A percentile compares a stretch with the other conserved stretches of the same genome.
phyloP scores from a whole-genome alignment of 1,140 invertebrate species.

The Rhynchophorus ferrugineus region DNA sequence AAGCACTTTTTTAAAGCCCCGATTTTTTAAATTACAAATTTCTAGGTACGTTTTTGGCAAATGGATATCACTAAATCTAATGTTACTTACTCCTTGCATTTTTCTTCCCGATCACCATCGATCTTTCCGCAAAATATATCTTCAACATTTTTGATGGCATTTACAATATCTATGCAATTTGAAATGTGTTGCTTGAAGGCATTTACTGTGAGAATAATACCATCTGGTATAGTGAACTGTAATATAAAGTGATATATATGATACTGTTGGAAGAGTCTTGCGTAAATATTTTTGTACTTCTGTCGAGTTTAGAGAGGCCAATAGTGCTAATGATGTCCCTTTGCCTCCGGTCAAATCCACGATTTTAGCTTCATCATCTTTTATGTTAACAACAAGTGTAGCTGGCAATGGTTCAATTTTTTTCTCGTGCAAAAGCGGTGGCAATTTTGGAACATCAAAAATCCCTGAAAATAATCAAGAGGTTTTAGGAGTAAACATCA shows the following conservation, averaged over 20 bases:
- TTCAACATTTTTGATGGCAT: constrained; percentile 27
- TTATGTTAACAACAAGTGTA: constrained; percentile 21
- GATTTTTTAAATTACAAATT: too few relatives aligned
- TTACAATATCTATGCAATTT: constrained; percentile 27
- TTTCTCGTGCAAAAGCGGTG: constrained; percentile 12
- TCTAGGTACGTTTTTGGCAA: too few relatives aligned
- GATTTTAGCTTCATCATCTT: constrained; percentile 23
- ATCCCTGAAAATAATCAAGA: background rate
- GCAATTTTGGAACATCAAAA: constrained; percentile 1
- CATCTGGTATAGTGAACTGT: constrained; percentile 29
- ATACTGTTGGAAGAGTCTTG: too few relatives aligned
- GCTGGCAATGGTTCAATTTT: constrained; percentile 18
- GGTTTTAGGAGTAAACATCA: too few relatives aligned
- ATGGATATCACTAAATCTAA: too few relatives aligned
- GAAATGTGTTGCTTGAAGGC: constrained; percentile 26
- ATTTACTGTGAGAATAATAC: constrained; percentile 31
- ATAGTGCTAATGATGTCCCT: constrained; percentile 58
- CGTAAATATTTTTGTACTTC: constrained; percentile 30
- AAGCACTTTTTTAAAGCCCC: too few relatives aligned
- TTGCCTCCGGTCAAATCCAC: constrained; percentile 56
- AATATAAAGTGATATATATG: too few relatives aligned
- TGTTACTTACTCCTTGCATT: constrained; percentile 31
- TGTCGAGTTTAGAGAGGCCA: constrained; percentile 45
- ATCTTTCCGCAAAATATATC: constrained; percentile 30
- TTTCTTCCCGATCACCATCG: constrained; percentile 27